Evolutionary conservation across 2,797 vertebrate genomes (phyloP).

Genomic region (Phyllotis vaccarum): DNA sequence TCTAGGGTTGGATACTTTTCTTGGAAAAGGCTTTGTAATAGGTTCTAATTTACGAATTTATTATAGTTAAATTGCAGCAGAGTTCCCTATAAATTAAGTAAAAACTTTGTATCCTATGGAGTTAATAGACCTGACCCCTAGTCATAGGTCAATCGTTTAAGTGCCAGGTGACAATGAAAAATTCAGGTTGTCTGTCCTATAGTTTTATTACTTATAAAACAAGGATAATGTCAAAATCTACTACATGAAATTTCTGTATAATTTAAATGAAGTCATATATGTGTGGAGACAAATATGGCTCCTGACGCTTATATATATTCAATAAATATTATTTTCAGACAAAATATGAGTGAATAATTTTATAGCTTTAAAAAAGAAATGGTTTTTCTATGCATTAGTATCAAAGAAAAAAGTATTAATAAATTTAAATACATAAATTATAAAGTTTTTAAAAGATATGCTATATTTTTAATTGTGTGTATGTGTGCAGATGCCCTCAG

Average conservation of each 20-base stretch:
- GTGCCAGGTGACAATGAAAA: background rate
- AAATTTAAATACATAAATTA: background rate
- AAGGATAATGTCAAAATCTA: background rate
- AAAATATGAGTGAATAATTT: slow-evolving; percentile 30
- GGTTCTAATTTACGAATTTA: background rate
- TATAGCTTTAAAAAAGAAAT: slow-evolving; percentile 46
- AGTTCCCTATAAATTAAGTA: slow-evolving; percentile 2
- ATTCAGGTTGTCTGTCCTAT: background rate
- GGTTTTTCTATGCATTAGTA: background rate
- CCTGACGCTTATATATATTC: background rate
- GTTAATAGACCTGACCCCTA: background rate
- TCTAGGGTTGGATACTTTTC: background rate
- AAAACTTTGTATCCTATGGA: background rate
- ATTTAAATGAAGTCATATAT: slow-evolving; percentile 14
- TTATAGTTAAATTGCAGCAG: slow-evolving; percentile 37
- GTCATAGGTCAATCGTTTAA: background rate
- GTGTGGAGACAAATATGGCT: background rate
- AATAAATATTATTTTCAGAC: slow-evolving; percentile 30
- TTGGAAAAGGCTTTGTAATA: slow-evolving; percentile 14
- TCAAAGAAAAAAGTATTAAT: slow-evolving; percentile 37
- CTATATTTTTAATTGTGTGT: background rate
- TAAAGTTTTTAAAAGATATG: background rate
- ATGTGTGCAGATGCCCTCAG: background rate
- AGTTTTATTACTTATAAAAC: slow-evolving; percentile 29
- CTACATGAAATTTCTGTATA: background rate